Base-by-base conservation (phyloP, 1,140 invertebrate genomes). In the Drosophila arawakana region DNA sequence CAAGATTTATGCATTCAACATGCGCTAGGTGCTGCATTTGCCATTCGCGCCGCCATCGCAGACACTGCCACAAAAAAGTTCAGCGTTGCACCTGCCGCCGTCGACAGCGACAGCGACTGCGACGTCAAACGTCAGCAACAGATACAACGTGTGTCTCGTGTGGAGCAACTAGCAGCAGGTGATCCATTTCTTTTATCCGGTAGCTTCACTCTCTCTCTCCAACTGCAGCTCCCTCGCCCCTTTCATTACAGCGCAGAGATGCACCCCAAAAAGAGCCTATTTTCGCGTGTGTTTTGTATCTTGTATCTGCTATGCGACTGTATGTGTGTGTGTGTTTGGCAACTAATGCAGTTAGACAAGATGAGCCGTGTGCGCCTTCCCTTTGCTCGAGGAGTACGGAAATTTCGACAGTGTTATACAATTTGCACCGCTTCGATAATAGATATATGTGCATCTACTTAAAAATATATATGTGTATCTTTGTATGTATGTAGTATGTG, bases 1-100 rank as follows among this genome's bases (percentile, higher is more conserved):
- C 88, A 91, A 88, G 89, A 91, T 89, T 91, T 91, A 91, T 91
- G 88, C 84, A 88, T 88, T 83, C 84, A 89, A 80, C 84, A 83
- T 88, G 77, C 77, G 76, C 57, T 79, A 79, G 82, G 83, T 88
- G 83, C 80, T 82, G 77, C 84, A 80, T 83, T 75, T 88, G 73
- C 80, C 83, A 86, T 86, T 86, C 67, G 80, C 80, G 78, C 67
- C 79, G 76, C 82, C 73, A 76, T 72, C 68, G 65, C 66, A 84
- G 71, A 78, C 75, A 58, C 30, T 41, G 65, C 65, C 73, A 67
- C 75, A 71, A 79, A 34, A 43, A 44, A 41, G 65, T 47, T 82
- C 59, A 66, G 77, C 83, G 78, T 89, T 89, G 83, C 83, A 88
- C 83, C 83, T 88, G 83, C 83, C 80, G 76, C 61, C 80, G 69